Evolutionary conservation across 2,797 vertebrate genomes (phyloP), one percentile per base, ranked within the genome.

Genomic region (Pygocentrus nattereri): DNA sequence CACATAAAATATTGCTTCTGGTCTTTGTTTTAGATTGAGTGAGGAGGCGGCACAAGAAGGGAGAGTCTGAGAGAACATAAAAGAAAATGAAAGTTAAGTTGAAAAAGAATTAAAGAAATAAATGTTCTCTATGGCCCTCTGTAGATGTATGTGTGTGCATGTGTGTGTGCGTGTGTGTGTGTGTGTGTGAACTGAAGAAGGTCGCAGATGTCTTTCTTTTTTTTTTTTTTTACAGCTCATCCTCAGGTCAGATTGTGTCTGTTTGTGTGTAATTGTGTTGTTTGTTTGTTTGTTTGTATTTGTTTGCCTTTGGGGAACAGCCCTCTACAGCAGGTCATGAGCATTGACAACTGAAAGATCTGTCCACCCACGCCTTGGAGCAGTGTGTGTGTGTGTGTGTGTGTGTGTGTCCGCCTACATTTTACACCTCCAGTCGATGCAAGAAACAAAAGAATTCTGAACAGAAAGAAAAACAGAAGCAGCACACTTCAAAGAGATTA

Each of bases 341-440:
- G 31, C 72, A 21, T 58, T 80, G 78, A 73, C 69, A 79, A 59
- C 50, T 62, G 78, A 80, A 74, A 65, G 58, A 80, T 80, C 47
- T 52, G 31, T 67, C 15, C 78, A 50, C 54, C 72, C 64, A 81
- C 73, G 71, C 62, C 71, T 68, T 54, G 2, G 11, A 49, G 61
- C 23, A 30, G 23, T 71, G 15, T 71, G 52, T 69, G 64, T 69
- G 64, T 68, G 62, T 78, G 62, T 78, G 16, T 49, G 67, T 23
- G 76, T 50, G 44, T 65, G 74, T 38, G 47, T 58, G 52, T 41
- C 5, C 30, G 50, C 25, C 34, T 50, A 58, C 52, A 79, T 72
- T 79, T 72, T 31, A 72, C 44, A 79, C 68, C 44, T 78, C 50
- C 65, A 70, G 34, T 19, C 21, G 8, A 79, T 23, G 41, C 21